Percentiles rank a stretch among this genome's conserved stretches.
These are phyloP conservation scores for Misgurnus anguillicaudatus DNA, from an alignment of 2,113 vertebrate genomes.

Conservation along the genomic window DNA sequence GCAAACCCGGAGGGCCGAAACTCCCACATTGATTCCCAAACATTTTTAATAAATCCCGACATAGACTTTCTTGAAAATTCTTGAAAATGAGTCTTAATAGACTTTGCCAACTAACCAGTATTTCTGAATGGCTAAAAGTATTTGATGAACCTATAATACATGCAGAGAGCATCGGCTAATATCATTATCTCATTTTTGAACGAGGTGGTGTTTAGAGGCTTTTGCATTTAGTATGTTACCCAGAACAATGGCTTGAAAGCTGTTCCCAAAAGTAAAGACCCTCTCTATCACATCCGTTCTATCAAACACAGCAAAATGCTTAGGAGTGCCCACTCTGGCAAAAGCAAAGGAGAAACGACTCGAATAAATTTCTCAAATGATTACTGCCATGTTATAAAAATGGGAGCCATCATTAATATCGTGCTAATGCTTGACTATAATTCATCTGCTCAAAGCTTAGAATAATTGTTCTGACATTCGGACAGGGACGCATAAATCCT, in stretches of 20 bases:
- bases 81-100: too few species aligned
- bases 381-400: slow-evolving; percentile 66
- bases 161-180: too few species aligned
- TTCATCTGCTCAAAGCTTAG: slow-evolving; percentile 69
- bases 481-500: slow-evolving; percentile 78
- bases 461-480: slow-evolving; percentile 76
- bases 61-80: too few species aligned
- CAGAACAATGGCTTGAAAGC: slow-evolving; percentile 2
- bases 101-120: too few species aligned
- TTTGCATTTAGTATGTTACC: too few species aligned
- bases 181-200: too few species aligned
- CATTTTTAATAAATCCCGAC: too few species aligned
- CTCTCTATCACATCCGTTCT: slow-evolving; percentile 36
- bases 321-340: slow-evolving; percentile 14
- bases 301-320: slow-evolving; percentile 34
- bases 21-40: too few species aligned
- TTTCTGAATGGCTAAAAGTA: too few species aligned
- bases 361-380: slow-evolving; percentile 66
- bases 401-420: slow-evolving; percentile 66
- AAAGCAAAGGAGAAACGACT: slow-evolving; percentile 42
- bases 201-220: too few species aligned
- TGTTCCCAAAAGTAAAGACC: slow-evolving; percentile 29
- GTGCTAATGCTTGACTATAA: slow-evolving; percentile 73
- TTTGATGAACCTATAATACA: too few species aligned
- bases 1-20: too few species aligned